These are phyloP conservation scores for Chrysochloris asiatica DNA, from an alignment of 2,113 vertebrate genomes.

Conservation along the genomic window DNA sequence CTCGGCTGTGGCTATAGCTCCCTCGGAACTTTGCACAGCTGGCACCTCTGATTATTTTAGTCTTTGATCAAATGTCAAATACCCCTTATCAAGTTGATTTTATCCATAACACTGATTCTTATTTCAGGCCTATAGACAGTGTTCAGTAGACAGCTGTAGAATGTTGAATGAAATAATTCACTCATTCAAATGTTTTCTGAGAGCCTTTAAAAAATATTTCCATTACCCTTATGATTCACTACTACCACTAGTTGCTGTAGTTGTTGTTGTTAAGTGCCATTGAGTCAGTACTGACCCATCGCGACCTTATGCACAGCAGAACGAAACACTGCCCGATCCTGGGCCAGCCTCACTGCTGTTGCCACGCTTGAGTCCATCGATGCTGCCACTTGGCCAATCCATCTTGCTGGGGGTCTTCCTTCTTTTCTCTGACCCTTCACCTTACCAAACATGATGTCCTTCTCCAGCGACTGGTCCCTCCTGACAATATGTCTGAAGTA, in stretches of 20 bases:
- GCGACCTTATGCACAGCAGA: too few relatives aligned
- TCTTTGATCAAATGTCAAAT: background rate
- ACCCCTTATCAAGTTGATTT: background rate
- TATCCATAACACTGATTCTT: background rate
- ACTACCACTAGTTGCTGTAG: too few relatives aligned
- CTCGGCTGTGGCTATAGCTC: background rate
- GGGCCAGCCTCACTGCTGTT: too few relatives aligned
- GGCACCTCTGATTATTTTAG: background rate
- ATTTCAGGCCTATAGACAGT: background rate
- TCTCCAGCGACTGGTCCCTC: too few relatives aligned
- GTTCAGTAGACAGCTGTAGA: background rate
- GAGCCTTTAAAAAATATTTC: background rate
- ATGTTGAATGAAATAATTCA: background rate
- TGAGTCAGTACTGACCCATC: background rate
- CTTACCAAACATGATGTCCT: too few relatives aligned
- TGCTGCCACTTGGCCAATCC: too few relatives aligned
- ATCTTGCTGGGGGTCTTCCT: too few relatives aligned
- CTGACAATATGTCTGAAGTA: too few relatives aligned
- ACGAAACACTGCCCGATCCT: too few relatives aligned
- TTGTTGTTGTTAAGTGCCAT: too few relatives aligned
- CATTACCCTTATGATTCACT: background rate
- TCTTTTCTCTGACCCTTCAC: too few relatives aligned
- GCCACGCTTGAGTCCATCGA: too few relatives aligned
- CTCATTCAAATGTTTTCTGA: constrained; percentile 45
- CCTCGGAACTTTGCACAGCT: background rate